These are phyloP conservation scores for Thunnus albacares DNA, from an alignment of 2,797 vertebrate genomes.

Conservation along the genomic window DNA sequence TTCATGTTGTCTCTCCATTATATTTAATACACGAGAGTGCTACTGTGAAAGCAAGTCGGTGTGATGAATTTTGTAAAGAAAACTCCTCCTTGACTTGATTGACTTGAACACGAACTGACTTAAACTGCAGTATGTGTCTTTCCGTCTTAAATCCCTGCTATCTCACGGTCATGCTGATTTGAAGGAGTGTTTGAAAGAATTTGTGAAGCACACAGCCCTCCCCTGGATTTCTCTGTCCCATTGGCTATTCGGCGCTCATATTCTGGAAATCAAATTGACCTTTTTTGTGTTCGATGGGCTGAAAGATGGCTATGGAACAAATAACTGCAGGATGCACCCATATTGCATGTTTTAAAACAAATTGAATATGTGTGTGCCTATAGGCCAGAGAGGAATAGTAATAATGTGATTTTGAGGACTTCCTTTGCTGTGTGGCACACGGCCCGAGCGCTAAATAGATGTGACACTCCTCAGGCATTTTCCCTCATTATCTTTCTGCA, in stretches of 20 bases:
- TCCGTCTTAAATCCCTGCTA: slow-evolving; percentile 54
- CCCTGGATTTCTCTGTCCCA: slow-evolving; percentile 40
- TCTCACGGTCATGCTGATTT: slow-evolving; percentile 58
- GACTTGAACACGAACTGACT: slow-evolving; percentile 71
- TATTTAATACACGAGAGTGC: slow-evolving; percentile 68
- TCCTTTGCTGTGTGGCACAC: slow-evolving; percentile 52
- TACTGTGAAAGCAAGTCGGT: slow-evolving; percentile 64
- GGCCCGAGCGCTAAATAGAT: slow-evolving; percentile 63
- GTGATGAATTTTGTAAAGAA: slow-evolving; percentile 77
- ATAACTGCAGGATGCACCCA: slow-evolving; percentile 49
- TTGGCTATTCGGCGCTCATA: slow-evolving; percentile 39
- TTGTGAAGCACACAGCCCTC: slow-evolving; percentile 37
- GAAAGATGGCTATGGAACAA: slow-evolving; percentile 58
- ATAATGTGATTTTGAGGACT: slow-evolving; percentile 69
- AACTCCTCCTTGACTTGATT: slow-evolving; percentile 68
- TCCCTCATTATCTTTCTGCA: slow-evolving; percentile 64
- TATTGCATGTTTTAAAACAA: slow-evolving; percentile 61
- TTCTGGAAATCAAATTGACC: slow-evolving; percentile 58
- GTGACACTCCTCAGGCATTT: slow-evolving; percentile 65
- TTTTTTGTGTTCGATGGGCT: slow-evolving; percentile 55
- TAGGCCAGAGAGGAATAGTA: slow-evolving; percentile 51
- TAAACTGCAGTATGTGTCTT: slow-evolving; percentile 58
- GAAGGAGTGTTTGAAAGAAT: slow-evolving; percentile 63
- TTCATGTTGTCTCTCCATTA: slow-evolving; percentile 72
- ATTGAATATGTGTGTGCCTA: slow-evolving; percentile 63